phyloP scores from a whole-genome alignment of 64 coral and sea anemone species.

The Catalaphyllia jardinei region DNA sequence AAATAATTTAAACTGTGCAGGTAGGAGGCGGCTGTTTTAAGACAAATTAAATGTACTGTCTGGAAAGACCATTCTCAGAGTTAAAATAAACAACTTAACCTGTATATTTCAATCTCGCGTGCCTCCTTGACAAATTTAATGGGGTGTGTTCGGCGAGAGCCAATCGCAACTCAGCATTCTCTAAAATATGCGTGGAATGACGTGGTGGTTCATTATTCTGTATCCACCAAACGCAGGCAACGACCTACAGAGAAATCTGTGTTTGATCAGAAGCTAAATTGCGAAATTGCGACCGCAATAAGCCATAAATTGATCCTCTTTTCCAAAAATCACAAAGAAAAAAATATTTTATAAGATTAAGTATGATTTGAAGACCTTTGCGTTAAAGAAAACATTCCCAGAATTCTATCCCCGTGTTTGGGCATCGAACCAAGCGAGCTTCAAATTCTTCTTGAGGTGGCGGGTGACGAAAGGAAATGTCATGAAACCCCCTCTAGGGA shows the following conservation, averaged over 20 bases:
- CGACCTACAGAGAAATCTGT: conserved; percentile 66
- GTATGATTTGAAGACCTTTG: conserved; percentile 61
- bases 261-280: conserved; percentile 50
- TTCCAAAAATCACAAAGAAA: not conserved
- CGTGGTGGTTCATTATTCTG: conserved; percentile 86
- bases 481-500: conserved; percentile 92
- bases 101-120: not conserved
- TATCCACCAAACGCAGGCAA: conserved; percentile 27
- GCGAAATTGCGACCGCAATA: not conserved
- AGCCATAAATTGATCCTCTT: conserved; percentile 20
- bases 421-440: conserved; percentile 58
- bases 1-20: not conserved
- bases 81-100: not conserved
- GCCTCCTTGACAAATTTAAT: not conserved
- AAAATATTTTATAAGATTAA: conserved; percentile 40
- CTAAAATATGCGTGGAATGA: conserved; percentile 87
- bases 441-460: conserved; percentile 87
- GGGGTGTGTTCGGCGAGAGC: conserved; percentile 41
- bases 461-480: conserved; percentile 73
- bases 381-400: conserved; percentile 53
- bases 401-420: conserved; percentile 91
- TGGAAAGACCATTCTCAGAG: not conserved
- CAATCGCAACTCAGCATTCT: conserved; percentile 30
- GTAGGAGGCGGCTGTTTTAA: not conserved
- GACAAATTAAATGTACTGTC: not conserved